phyloP scores from a whole-genome alignment of 2,888 invertebrate species.

The Himalopsyche anomala region DNA sequence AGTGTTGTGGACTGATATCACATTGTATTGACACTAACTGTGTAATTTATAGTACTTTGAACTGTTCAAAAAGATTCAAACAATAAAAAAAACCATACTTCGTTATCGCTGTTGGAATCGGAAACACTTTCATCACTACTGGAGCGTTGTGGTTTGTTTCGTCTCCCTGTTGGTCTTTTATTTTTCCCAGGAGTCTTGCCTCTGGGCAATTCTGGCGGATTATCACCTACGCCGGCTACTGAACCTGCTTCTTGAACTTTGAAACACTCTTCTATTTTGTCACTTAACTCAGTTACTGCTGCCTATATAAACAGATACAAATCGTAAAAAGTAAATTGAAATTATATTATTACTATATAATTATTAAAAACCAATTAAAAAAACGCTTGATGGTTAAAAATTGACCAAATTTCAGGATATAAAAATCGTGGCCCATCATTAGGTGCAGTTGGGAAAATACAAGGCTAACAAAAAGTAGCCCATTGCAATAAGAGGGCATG shows the following conservation, averaged over 20 bases:
- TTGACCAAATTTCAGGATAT: no score
- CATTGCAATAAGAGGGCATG: no score
- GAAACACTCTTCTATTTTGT: slow-evolving; percentile 81
- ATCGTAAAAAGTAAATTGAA: not conserved
- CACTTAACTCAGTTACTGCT: slow-evolving; percentile 81
- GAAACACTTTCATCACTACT: slow-evolving; percentile 68
- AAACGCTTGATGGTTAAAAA: no score
- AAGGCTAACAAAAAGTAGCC: no score
- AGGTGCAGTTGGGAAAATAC: no score
- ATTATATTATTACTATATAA: no score
- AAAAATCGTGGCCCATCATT: no score
- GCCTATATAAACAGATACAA: slow-evolving; percentile 69
- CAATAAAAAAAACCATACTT: slow-evolving; percentile 40
- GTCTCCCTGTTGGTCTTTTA: slow-evolving; percentile 54
- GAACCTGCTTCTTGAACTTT: slow-evolving; percentile 72
- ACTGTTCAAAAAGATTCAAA: no score
- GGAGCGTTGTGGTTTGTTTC: slow-evolving; percentile 69
- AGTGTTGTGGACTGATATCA: no score
- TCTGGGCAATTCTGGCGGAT: slow-evolving; percentile 12
- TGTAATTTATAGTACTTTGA: no score
- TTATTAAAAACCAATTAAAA: no score
- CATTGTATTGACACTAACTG: no score
- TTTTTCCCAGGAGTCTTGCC: not conserved
- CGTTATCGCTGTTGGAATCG: slow-evolving; percentile 67
- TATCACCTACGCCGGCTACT: slow-evolving; percentile 55